Conservation (phyloP, 2,888 invertebrate genomes). For the Cybosia mesomella region DNA sequence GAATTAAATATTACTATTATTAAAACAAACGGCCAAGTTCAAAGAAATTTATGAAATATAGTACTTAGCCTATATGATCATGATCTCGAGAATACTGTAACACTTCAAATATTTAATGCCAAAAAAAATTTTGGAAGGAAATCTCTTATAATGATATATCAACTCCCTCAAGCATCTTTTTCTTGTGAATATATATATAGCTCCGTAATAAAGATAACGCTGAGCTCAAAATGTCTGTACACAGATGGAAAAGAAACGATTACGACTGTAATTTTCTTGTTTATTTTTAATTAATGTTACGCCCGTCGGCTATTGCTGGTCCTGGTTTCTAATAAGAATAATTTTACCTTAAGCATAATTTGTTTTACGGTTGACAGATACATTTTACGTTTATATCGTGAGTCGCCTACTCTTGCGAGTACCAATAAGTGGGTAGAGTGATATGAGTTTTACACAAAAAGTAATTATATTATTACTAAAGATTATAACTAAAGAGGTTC, state of each 20-base stretch:
- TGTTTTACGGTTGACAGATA: neutral
- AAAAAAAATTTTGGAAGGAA: neutral
- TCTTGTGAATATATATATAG: conserved; percentile 7
- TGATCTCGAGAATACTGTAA: neutral
- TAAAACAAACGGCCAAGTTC: too few species aligned
- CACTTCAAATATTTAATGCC: neutral
- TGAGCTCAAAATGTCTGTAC: neutral
- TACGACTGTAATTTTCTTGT: conserved; percentile 15
- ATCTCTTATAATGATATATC: conserved; percentile 1
- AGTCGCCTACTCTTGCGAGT: too few species aligned
- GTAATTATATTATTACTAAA: too few species aligned
- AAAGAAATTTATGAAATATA: too few species aligned
- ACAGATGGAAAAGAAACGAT: conserved; percentile 9
- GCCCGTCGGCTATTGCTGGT: conserved; percentile 9
- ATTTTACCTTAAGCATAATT: conserved; percentile 8
- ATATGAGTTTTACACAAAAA: too few species aligned
- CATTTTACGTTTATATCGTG: neutral
- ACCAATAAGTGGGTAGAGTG: too few species aligned
- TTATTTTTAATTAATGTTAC: conserved; percentile 17
- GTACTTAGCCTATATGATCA: neutral
- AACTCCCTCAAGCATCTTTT: neutral
- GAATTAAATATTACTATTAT: too few species aligned
- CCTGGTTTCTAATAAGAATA: conserved; percentile 5
- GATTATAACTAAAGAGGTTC: too few species aligned
- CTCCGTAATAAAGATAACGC: conserved; percentile 10